Evolutionary conservation across 2,888 invertebrate genomes (phyloP), one percentile per base, ranked within the genome.

Genomic region (Drosophila putrida): DNA sequence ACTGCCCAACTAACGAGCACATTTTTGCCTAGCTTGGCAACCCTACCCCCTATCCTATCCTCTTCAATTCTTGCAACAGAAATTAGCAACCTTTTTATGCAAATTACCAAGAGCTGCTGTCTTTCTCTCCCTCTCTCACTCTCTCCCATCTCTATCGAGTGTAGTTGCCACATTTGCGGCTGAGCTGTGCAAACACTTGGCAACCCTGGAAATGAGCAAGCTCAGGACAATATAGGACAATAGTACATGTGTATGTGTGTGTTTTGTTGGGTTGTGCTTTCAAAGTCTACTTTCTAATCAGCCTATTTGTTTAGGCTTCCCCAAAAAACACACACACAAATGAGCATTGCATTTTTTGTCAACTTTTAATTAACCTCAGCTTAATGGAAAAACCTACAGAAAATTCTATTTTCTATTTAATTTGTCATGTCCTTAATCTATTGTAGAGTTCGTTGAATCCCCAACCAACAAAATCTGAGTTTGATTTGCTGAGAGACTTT

Each of bases 11-110:
- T 64, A 70, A 76, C 76, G 61, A 79, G 75, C 71, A 63, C 28
- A 66, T 75, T 57, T 57, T 46, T 57, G 72, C 39, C 58, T 49
- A 51, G 43, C 27, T 28, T 27, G 39, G 58, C 47, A 36, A 9
- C 33, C 44, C 4, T 20, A 27, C 27, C 31, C 11, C 39, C 25
- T 25, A 6, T 20, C n/a, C 11, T 15, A 31, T 4, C 20, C 51
- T 6, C 13, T 51, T 36, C 25, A n/a, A 9, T 25, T n/a, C 33
- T 43, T 60, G 41, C 44, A 28, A 57, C 35, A 71, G 72, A 88
- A 83, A 88, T 80, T 81, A 78, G 73, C 82, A 81, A 88, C 86
- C 86, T 88, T 89, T 89, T 89, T 88, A 89, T 89, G 86, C 82
- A 86, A 86, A 86, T 89, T 78, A 71, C 75, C 57, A 65, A 47